Percentiles rank a stretch among this genome's conserved stretches.
Conservation (phyloP, 1,140 invertebrate species). For the Gryon sp. region DNA sequence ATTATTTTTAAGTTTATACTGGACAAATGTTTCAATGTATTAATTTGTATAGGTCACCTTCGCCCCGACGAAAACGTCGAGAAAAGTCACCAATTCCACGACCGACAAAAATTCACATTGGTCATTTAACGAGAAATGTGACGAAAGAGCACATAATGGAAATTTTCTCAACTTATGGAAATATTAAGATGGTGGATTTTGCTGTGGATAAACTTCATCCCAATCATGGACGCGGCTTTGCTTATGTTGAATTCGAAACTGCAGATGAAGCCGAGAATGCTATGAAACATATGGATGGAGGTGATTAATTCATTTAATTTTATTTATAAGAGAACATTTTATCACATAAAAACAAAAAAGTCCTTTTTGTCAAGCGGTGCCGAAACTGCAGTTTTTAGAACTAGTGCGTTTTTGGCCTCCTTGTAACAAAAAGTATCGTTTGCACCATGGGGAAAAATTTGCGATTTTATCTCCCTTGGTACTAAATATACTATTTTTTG, state of each 20-base stretch:
- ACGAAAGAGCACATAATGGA: constrained; percentile 95
- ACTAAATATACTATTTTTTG: no score
- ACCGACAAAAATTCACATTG: constrained; percentile 95
- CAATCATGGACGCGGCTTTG: constrained; percentile 92
- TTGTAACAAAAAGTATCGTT: no score
- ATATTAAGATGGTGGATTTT: constrained; percentile 94
- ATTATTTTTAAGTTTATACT: no score
- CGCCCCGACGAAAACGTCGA: constrained; percentile 82
- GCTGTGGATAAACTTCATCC: constrained; percentile 92
- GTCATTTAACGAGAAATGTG: constrained; percentile 94
- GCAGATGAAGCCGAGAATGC: constrained; percentile 98
- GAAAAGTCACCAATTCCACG: constrained; percentile 91
- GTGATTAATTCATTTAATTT: constrained; percentile 73
- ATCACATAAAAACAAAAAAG: no score
- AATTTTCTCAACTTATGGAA: constrained; percentile 96
- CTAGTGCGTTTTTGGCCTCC: no score
- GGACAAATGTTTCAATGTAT: no score
- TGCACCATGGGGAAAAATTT: no score
- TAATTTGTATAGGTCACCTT: constrained; percentile 77
- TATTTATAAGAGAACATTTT: constrained; percentile 7
- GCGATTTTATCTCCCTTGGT: no score
- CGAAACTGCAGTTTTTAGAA: no score
- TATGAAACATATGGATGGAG: constrained; percentile 99
- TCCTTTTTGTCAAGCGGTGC: no score
- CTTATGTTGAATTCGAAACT: constrained; percentile 96